Percentiles rank a stretch among this genome's conserved stretches.
Conservation (phyloP, 2,797 vertebrate species). For the Urocyon cinereoargenteus region DNA sequence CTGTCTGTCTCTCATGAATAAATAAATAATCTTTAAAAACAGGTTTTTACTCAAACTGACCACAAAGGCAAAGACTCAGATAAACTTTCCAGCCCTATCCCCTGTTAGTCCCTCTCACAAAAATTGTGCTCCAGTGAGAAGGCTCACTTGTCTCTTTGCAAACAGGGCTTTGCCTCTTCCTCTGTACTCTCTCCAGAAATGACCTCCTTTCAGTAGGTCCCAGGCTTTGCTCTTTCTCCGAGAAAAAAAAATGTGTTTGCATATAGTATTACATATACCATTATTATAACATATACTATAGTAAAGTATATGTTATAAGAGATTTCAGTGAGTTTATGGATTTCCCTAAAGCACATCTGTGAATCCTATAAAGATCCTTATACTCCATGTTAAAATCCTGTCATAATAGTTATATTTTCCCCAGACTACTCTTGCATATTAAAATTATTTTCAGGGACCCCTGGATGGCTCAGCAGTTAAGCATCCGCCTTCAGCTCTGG, state of each 20-base stretch:
- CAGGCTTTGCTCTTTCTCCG: not conserved
- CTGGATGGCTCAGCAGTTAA: no score
- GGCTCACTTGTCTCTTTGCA: not conserved
- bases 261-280: not conserved
- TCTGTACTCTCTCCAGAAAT: not conserved
- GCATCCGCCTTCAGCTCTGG: no score
- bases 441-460: no score
- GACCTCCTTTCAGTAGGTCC: not conserved
- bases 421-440: not conserved
- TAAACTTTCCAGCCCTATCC: not conserved
- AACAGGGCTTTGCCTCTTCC: not conserved
- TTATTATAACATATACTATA: not conserved
- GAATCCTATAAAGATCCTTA: not conserved
- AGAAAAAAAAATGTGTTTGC: not conserved
- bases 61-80: not conserved
- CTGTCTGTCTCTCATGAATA: no score
- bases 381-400: not conserved
- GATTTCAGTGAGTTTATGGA: not conserved
- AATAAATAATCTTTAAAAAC: conserved; percentile 33
- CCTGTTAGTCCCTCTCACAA: not conserved
- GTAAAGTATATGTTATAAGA: not conserved
- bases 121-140: not conserved
- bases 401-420: not conserved
- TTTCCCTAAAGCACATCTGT: not conserved
- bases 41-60: conserved; percentile 7